These are phyloP conservation scores for Saguinus midas DNA, from an alignment of 2,113 vertebrate species.

Conservation along the genomic window DNA sequence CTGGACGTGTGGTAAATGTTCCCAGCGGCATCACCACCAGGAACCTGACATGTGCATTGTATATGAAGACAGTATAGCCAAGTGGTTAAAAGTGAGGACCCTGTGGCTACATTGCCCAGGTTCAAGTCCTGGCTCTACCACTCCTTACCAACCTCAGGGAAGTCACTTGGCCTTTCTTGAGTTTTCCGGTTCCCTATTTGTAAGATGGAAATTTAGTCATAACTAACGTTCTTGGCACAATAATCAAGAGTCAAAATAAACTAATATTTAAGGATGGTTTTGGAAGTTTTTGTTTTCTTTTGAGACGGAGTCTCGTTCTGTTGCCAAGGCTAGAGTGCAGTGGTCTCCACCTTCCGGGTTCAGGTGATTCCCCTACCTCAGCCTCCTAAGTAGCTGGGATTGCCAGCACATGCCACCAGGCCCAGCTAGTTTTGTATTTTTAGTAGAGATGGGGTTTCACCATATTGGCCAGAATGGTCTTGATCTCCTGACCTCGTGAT, in stretches of 20 bases:
- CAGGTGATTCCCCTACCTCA: no score
- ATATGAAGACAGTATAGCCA: neutral
- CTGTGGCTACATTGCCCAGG: no score
- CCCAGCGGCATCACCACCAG: neutral
- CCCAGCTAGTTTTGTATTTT: neutral
- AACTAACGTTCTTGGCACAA: neutral
- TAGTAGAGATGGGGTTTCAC: no score
- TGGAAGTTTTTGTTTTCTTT: neutral
- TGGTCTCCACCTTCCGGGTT: no score
- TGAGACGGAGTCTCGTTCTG: no score
- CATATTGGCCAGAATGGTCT: no score
- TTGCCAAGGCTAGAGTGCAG: no score
- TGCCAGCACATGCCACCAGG: no score
- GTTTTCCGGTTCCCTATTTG: neutral
- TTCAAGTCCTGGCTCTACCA: neutral
- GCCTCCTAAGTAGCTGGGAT: no score
- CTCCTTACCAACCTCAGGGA: no score
- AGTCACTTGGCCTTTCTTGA: neutral
- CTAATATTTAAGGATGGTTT: neutral
- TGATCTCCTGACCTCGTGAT: no score
- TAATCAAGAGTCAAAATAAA: neutral
- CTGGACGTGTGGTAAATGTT: neutral
- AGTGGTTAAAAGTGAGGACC: neutral
- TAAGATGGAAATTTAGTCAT: neutral
- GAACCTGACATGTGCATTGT: accelerated